Base-by-base conservation (phyloP, 1,140 invertebrate species). In the Helicoverpa zea region DNA sequence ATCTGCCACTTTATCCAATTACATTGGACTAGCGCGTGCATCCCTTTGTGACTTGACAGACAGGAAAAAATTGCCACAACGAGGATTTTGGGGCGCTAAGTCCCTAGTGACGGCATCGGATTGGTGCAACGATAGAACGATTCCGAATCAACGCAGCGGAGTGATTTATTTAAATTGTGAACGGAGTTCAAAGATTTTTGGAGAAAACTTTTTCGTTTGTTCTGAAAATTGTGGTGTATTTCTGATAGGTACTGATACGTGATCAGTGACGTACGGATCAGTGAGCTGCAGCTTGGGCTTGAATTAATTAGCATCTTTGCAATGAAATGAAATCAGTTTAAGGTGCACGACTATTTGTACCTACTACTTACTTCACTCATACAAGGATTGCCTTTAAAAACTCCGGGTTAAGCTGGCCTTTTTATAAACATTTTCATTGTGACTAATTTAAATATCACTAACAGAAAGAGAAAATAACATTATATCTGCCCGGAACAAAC, bases 1-100 rank as follows among this genome's bases (percentile, higher is more conserved):
- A 73, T 80, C 79, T 73, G 68, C 64, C 79, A 75, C 61, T 74
- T 80, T 80, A 80, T 80, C 79, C 79, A 80, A 80, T 80, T 80
- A 80, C 79, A 73, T 61, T 68, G 56, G 68, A 51, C 52, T 64
- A 63, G 75, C 79, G 70, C 79, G 79, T 66, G 61, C 70, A 63
- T 73, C 79, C 79, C 79, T 64, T 61, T 49, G 58, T 47, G 16
- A 35, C 23, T 64, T 74, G 79, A 80, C 79, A 80, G 79, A 75
- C 79, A 73, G 79, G 58, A 75, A 80, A 75, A 75, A 74, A 74
- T 75, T 52, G 70, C 70, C 79, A 35, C 79, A 80, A 80, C 70
- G 70, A 52, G 79, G 66, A 64, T 66, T 75, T 58, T 52, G 61
- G 79, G 79, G 61, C 54, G 79, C 72, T 66, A 77, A 66, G 29